These are phyloP conservation scores for Epirrita christyi DNA, from an alignment of 2,888 invertebrate genomes.

Conservation along the genomic window DNA sequence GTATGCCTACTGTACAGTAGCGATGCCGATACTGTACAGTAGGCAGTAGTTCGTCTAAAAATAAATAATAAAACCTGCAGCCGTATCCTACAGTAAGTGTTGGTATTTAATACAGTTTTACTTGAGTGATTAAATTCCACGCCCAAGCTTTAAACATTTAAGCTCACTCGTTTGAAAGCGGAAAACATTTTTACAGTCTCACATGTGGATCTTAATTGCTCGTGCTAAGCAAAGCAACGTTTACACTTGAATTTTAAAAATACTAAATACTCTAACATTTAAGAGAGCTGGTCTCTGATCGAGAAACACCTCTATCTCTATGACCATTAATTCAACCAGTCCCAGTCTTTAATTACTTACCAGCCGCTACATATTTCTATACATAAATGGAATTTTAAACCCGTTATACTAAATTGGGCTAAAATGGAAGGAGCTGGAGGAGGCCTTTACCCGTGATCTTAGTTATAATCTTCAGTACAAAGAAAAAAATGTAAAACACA, in stretches of 20 bases:
- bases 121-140: constrained; percentile 46
- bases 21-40: too few species aligned
- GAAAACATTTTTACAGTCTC: constrained; percentile 51
- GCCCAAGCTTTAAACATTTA: constrained; percentile 42
- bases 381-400: too few species aligned
- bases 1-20: too few species aligned
- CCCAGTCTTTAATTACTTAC: too few species aligned
- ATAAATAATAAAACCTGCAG: not conserved
- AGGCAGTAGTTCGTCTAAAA: too few species aligned
- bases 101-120: constrained; percentile 9
- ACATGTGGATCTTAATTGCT: constrained; percentile 67
- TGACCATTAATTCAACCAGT: too few species aligned
- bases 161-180: constrained; percentile 40
- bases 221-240: constrained; percentile 45
- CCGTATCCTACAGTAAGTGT: constrained; percentile 12
- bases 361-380: too few species aligned
- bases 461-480: too few species aligned
- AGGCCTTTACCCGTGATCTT: too few species aligned
- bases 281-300: constrained; percentile 30
- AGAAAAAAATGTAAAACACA: too few species aligned
- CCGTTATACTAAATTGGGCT: too few species aligned
- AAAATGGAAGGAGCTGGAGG: too few species aligned
- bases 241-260: constrained; percentile 67
- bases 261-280: constrained; percentile 67
- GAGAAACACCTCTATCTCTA: not conserved